Percentiles rank a stretch among this genome's conserved stretches.
These are phyloP conservation scores for Coluber constrictor DNA, from an alignment of 2,797 vertebrate genomes.

Conservation along the genomic window DNA sequence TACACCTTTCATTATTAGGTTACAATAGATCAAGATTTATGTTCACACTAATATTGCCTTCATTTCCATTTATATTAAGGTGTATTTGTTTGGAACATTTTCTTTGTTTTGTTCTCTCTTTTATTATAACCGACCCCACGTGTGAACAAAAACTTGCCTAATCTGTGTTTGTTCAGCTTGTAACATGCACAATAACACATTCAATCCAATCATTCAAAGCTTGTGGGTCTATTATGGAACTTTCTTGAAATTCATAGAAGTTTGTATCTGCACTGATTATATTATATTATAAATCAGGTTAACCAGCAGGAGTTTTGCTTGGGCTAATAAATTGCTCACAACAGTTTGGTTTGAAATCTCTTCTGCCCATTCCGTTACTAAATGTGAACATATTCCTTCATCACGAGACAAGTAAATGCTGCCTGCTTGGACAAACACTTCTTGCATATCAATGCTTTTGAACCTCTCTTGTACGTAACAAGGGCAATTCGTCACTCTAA, in stretches of 20 bases:
- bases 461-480: conserved; percentile 11
- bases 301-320: conserved; percentile 25
- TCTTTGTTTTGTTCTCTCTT: conserved; percentile 71
- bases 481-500: conserved; percentile 23
- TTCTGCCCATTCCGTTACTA: conserved; percentile 51
- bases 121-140: conserved; percentile 60
- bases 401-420: conserved; percentile 35
- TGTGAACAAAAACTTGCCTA: conserved; percentile 71
- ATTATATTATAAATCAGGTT: conserved; percentile 41
- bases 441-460: conserved; percentile 25
- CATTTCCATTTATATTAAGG: conserved; percentile 86
- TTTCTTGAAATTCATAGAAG: conserved; percentile 69
- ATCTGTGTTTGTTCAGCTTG: conserved; percentile 82
- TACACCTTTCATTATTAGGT: conserved; percentile 73
- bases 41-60: conserved; percentile 68
- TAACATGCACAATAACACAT: conserved; percentile 73
- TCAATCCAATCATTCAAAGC: conserved; percentile 74
- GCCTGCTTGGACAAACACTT: conserved; percentile 34
- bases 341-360: conserved; percentile 52
- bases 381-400: conserved; percentile 32
- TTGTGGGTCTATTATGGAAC: conserved; percentile 68
- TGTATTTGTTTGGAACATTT: conserved; percentile 72
- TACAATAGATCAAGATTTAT: conserved; percentile 79
- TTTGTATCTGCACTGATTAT: conserved; percentile 56
- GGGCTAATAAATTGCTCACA: conserved; percentile 52